Evolutionary conservation across 2,888 invertebrate genomes (phyloP), one percentile per base, ranked within the genome.

Genomic region (Sminthurides aquaticus): DNA sequence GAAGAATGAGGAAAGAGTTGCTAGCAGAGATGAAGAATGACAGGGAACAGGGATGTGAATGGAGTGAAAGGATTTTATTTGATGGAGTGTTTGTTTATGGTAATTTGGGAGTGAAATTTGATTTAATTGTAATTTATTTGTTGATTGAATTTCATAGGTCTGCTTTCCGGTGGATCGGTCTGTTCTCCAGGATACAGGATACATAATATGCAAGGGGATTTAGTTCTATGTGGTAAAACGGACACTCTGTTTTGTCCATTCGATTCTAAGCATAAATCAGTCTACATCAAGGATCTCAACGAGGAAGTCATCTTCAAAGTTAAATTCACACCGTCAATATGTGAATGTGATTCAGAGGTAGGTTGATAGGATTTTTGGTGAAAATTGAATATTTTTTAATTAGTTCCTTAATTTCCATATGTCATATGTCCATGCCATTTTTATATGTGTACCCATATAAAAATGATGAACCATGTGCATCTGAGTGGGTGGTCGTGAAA

Each of bases 311-410:
- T 74, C 60, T 74, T 74, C 61, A 71, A 74, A 68, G 68, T 74
- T 63, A 74, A 71, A 66, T 74, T 74, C 64, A 73, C 73, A 60
- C 74, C 74, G 26, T 72, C 72, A 60, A 70, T 74, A 60, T 74
- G 74, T 61, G 74, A 74, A 66, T 74, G 74, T 60, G 74, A 74
- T 67, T 72, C 72, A 2, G 73, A 74, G 72, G 74, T 72, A 60
- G 65, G 70, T 24, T 25, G n/a, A n/a, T n/a, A n/a, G n/a, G n/a
- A n/a, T n/a, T n/a, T n/a, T n/a, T n/a, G n/a, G n/a, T n/a, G n/a
- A n/a, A n/a, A n/a, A n/a, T n/a, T n/a, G n/a, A n/a, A n/a, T n/a
- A n/a, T n/a, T n/a, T n/a, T n/a, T n/a, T n/a, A n/a, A n/a, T n/a
- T n/a, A n/a, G n/a, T n/a, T n/a, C n/a, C n/a, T n/a, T n/a, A n/a